phyloP scores from a whole-genome alignment of 2,888 invertebrate genomes.

The Amphipyra tragopoginis region DNA sequence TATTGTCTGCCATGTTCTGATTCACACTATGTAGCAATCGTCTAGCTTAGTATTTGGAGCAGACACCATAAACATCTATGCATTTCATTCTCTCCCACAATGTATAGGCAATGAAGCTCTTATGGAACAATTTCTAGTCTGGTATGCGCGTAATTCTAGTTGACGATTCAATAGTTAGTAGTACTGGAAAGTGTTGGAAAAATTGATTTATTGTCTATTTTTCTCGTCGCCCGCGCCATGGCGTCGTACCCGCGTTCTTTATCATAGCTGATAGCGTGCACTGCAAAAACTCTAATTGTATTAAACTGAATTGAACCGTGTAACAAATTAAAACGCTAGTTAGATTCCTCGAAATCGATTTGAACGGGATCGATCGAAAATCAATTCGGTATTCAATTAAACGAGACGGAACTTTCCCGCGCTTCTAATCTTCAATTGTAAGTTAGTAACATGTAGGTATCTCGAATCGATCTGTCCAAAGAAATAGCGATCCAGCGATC shows the following conservation, averaged over 20 bases:
- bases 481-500: conserved; percentile 75
- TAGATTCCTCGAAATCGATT: conserved; percentile 78
- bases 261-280: conserved; percentile 56
- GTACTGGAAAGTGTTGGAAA: conserved; percentile 53
- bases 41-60: conserved; percentile 43
- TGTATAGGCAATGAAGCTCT: conserved; percentile 34
- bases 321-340: conserved; percentile 76
- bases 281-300: conserved; percentile 72
- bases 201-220: conserved; percentile 50
- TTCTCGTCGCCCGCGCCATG: conserved; percentile 35
- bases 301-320: conserved; percentile 69
- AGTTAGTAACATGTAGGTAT: conserved; percentile 74
- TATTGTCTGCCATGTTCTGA: conserved; percentile 60
- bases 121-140: conserved; percentile 44
- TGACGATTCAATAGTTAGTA: conserved; percentile 32
- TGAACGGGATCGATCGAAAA: conserved; percentile 81
- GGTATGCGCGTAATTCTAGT: conserved; percentile 32
- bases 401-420: conserved; percentile 81
- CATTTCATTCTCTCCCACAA: conserved; percentile 42
- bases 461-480: conserved; percentile 82
- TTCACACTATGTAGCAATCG: conserved; percentile 50
- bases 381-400: conserved; percentile 86
- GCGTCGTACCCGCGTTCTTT: conserved; percentile 54
- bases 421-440: conserved; percentile 82
- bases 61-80: conserved; percentile 36